Base-by-base conservation (phyloP, 2,797 vertebrate genomes). In the Phalanger gymnotis region DNA sequence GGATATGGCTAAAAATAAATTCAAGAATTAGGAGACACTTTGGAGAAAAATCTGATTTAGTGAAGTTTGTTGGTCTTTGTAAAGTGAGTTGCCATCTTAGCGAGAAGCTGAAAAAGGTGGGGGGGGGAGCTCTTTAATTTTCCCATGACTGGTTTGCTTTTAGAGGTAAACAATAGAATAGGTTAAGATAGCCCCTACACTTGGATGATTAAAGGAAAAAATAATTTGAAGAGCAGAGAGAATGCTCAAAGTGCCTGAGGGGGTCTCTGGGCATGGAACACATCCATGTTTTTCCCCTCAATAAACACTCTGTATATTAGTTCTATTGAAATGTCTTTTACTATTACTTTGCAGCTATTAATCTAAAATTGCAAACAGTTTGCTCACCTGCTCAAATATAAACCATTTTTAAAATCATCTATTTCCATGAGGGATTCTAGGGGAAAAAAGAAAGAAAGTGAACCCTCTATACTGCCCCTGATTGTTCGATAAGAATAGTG, bases 331-430 rank as follows among this genome's bases (percentile, higher is more conserved):
- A 30, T 81, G 31, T 54, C 52, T 40, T 96, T 93, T 53, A 56
- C 14, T 94, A 2, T 53, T 56, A 31, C 92, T 92, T 91, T 96
- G 47, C 27, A 90, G 13, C 27, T 4, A 51, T 90, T 51, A 53
- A 53, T 93, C 91, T 93, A 94, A 25, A 91, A 51, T 66, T 57
- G 31, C 30, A 58, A 94, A 92, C 16, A 92, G 90, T 58, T 95
- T 91, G 14, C 54, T 91, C 89, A 54, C 28, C 16, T 56, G 73
- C 53, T 14, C 91, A 10, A 87, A 6, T 1, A 0, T 51, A 25
- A 30, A 27, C 61, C 34, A 73, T 40, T 73, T 66, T 73, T 7
- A 61, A 66, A 73, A 81, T 28, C 57, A 30, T 53, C 90, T 34
- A 19, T 53, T 52, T 52, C 54, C 0, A 0, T 3, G 0, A 12